Percentiles rank a stretch among this genome's conserved stretches.
Conservation (phyloP, 2,888 invertebrate species). For the Caenorhabditis doughertyi region DNA sequence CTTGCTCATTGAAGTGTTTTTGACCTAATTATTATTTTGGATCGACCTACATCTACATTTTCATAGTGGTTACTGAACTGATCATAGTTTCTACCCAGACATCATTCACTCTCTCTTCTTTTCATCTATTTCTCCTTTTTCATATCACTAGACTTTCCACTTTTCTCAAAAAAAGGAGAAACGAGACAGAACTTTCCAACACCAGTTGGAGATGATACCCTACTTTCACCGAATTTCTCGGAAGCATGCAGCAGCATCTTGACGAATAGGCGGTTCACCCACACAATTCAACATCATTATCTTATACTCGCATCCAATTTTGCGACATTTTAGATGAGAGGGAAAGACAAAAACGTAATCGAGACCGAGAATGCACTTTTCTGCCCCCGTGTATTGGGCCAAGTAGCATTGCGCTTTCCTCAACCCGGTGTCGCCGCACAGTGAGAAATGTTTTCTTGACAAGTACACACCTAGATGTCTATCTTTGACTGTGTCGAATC, state of each 20-base stretch:
- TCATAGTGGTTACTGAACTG: slow-evolving; percentile 31
- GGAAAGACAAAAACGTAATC: slow-evolving; percentile 16
- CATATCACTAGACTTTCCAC: slow-evolving; percentile 27
- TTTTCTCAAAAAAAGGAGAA: slow-evolving; percentile 27
- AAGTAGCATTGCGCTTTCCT: slow-evolving; percentile 19
- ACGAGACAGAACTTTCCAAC: slow-evolving; percentile 39
- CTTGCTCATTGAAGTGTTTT: slow-evolving; percentile 32
- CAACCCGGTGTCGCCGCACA: background rate
- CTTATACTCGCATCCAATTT: slow-evolving; percentile 27
- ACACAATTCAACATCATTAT: slow-evolving; percentile 15
- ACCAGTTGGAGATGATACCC: slow-evolving; percentile 41
- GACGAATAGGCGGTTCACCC: slow-evolving; percentile 11
- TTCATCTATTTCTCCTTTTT: background rate
- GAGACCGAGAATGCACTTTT: slow-evolving; percentile 49
- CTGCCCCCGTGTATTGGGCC: slow-evolving; percentile 5
- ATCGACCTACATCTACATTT: slow-evolving; percentile 24
- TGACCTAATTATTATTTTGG: slow-evolving; percentile 19
- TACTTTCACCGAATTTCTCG: slow-evolving; percentile 54
- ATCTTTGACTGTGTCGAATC: slow-evolving; percentile 49
- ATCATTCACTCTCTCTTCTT: slow-evolving; percentile 2
- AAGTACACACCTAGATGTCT: slow-evolving; percentile 57
- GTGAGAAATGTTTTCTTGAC: slow-evolving; percentile 52
- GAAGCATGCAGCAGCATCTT: slow-evolving; percentile 31
- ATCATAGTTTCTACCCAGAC: slow-evolving; percentile 22
- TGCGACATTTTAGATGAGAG: slow-evolving; percentile 33